These are phyloP conservation scores for Denticeps clupeoides DNA, from an alignment of 2,797 vertebrate genomes.

Conservation along the genomic window DNA sequence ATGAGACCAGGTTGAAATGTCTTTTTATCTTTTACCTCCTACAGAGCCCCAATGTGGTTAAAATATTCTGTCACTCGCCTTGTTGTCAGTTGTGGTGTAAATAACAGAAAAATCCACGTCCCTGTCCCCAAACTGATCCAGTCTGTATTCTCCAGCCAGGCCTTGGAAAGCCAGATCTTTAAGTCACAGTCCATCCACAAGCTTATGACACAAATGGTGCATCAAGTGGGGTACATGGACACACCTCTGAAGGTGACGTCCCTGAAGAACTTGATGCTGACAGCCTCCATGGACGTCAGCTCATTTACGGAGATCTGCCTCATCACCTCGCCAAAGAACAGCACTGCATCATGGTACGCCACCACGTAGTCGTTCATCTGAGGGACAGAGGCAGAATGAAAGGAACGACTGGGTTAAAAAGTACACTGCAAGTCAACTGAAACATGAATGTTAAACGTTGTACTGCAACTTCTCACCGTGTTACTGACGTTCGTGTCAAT, in stretches of 20 bases:
- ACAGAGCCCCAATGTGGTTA: no score
- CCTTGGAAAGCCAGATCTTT: constrained; percentile 34
- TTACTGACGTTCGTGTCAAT: constrained; percentile 31
- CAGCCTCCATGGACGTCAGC: constrained; percentile 13
- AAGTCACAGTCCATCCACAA: no score
- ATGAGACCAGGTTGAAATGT: constrained; percentile 1
- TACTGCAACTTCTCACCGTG: constrained; percentile 19
- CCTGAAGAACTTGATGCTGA: constrained; percentile 58
- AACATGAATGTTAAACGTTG: neutral
- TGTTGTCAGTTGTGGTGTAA: constrained; percentile 54
- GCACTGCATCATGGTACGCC: constrained; percentile 75
- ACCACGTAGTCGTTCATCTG: constrained; percentile 74
- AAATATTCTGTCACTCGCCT: constrained; percentile 61
- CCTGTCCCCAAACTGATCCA: constrained; percentile 76
- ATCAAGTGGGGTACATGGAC: no score
- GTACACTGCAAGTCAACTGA: neutral
- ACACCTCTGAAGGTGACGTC: constrained; percentile 71
- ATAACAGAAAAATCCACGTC: constrained; percentile 69
- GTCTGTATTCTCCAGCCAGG: constrained; percentile 54
- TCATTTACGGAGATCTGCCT: constrained; percentile 44
- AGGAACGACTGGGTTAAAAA: neutral
- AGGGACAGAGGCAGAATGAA: neutral
- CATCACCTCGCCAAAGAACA: constrained; percentile 72
- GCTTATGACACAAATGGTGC: no score
- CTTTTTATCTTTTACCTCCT: no score